Base-by-base conservation (phyloP, 2,888 invertebrate genomes). In the Andrena minutula region DNA sequence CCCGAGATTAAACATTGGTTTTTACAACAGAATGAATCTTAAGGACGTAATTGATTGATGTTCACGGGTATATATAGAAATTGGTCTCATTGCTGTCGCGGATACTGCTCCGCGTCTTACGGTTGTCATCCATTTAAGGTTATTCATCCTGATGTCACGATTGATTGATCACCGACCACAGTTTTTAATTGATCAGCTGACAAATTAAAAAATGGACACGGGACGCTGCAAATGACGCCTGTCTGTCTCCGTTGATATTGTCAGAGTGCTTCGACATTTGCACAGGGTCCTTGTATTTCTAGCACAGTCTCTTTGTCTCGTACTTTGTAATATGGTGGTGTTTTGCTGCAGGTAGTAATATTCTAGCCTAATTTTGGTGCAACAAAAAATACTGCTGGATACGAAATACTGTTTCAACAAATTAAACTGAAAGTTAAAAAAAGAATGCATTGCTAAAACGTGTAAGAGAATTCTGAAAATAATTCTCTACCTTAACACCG, bases 101-200 rank as follows among this genome's bases (percentile, higher is more conserved):
- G 56, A 56, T 23, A 20, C 23, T 56, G 56, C 26, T 26, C 20
- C 56, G 23, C 23, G 23, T 56, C 56, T 56, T 56, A 56, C 8
- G 56, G 56, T 56, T 56, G 56, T 56, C 56, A 56, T 56, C 56
- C 23, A 56, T 23, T 56, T 56, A 56, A 56, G 56, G 23, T 56
- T 56, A 56, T 56, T 56, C 56, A 56, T 56, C 56, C 56, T 4
- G 26, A 26, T 26, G 56, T 10, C 26, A 10, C 23, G 56, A 10
- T 10, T 56, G 56, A 56, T 56, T 56, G 23, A 56, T 56, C 56
- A 56, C 56, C 56, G 26, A 23, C 23, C 23, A 20, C 26, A 56
- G 56, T 56, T 56, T 56, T 56, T 56, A 56, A 56, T 56, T 56
- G 56, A 56, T 56, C 56, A 20, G 56, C 23, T 56, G 56, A 56